phyloP scores from a whole-genome alignment of 2,888 invertebrate species.

The Thelaira solivaga region DNA sequence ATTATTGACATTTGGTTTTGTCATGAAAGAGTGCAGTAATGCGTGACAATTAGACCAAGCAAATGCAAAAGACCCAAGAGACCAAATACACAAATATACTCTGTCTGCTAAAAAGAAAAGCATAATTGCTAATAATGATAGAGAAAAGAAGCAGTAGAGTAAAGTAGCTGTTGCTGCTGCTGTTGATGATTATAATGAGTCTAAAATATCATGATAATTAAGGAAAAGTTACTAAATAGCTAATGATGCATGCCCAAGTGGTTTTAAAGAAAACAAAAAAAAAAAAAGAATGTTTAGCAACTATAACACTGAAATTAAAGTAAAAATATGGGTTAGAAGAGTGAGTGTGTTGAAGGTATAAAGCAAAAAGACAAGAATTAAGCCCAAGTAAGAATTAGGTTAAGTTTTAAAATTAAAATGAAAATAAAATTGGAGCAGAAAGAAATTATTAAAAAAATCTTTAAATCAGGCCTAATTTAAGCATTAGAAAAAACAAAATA shows the following conservation, averaged over 20 bases:
- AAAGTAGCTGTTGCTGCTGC: slow-evolving; percentile 4
- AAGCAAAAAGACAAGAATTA: not conserved
- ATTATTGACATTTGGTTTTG: slow-evolving; percentile 61
- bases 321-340: not conserved
- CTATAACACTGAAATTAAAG: not conserved
- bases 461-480: too few species aligned
- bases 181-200: slow-evolving; percentile 40
- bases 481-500: too few species aligned
- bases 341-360: too few species aligned
- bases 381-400: not conserved
- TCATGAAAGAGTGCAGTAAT: slow-evolving; percentile 57
- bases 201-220: slow-evolving; percentile 48
- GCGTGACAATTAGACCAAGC: slow-evolving; percentile 55
- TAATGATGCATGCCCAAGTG: slow-evolving; percentile 54
- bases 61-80: not conserved
- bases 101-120: not conserved
- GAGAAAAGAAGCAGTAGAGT: too few species aligned
- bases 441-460: too few species aligned
- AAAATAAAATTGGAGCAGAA: too few species aligned
- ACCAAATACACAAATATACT: not conserved
- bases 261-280: too few species aligned
- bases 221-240: slow-evolving; percentile 59
- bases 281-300: slow-evolving; percentile 12
- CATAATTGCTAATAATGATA: not conserved
- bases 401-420: too few species aligned